Base-by-base conservation (phyloP, 2,113 vertebrate genomes). In the Ochotona curzoniae region DNA sequence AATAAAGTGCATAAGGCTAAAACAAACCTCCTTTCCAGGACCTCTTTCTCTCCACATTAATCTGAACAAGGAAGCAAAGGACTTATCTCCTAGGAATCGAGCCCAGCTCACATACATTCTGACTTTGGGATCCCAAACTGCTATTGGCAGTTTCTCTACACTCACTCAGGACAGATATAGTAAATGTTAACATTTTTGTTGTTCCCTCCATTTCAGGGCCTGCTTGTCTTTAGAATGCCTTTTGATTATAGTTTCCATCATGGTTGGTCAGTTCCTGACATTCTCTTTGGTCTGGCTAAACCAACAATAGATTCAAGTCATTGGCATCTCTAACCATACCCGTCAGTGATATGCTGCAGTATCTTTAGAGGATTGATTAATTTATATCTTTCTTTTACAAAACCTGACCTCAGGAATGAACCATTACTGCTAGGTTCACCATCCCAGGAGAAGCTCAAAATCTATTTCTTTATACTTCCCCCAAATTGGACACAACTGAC, bases 361-460 rank as follows among this genome's bases (percentile, higher is more conserved):
- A 9, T 1, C 74, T 82, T 70, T 51, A 82, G 47, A 28, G 83
- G 63, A 44, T 57, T 73, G 32, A 83, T 60, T 67, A 93, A 75
- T 75, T 30, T 8, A 49, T 71, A 1, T 26, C 51, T 83, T 3
- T 93, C 6, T 44, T 69, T 47, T 89, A 4, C 4, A 91, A 73
- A 79, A 86, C 15, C 69, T 44, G 12, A 12, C 78, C 90, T 83
- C 32, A n/a, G 49, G 54, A 87, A 15, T 71, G 17, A 96, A 91
- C 76, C 44, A 57, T 32, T 69, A 49, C 38, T 70, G 32, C 54
- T 66, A 18, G 61, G n/a, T 83, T 93, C 32, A 89, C 35, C 28
- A 89, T 80, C 35, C 18, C 81, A 60, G 17, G 38, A 32, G 70
- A 76, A 89, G 3, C 32, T 67, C 63, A 75, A 66, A 89, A 76